phyloP scores from a whole-genome alignment of 2,797 vertebrate species.

The Fratercula arctica region DNA sequence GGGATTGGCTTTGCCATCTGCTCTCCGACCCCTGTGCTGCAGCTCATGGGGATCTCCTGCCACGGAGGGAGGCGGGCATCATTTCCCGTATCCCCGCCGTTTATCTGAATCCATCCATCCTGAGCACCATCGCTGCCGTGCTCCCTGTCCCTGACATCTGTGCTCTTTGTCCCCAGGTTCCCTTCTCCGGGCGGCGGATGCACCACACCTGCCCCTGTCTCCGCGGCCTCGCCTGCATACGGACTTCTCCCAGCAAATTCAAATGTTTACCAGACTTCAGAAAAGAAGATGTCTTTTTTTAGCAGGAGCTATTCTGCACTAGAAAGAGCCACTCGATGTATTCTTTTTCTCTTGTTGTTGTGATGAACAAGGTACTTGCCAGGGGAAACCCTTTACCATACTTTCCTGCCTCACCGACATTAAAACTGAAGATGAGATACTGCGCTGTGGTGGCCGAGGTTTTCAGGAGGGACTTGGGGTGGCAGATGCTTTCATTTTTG shows the following conservation, averaged over 20 bases:
- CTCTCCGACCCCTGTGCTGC: neutral
- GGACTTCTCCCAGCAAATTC: conserved; percentile 76
- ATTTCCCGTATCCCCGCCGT: rapidly evolving
- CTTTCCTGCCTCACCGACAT: conserved; percentile 29
- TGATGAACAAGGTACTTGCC: conserved; percentile 29
- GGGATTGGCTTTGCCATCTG: neutral
- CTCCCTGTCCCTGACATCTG: neutral
- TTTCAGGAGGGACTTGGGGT: neutral
- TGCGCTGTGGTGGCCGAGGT: neutral
- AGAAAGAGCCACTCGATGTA: neutral
- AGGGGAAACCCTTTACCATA: conserved; percentile 18
- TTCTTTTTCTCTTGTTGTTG: conserved; percentile 54
- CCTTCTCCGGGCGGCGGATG: conserved; percentile 86
- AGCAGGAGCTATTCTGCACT: conserved; percentile 49
- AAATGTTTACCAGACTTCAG: conserved; percentile 83
- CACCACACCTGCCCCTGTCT: conserved; percentile 93
- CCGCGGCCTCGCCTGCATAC: conserved; percentile 82
- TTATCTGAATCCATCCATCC: neutral
- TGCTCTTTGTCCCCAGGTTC: conserved; percentile 80
- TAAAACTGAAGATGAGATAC: neutral
- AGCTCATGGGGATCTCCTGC: neutral
- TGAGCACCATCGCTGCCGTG: rapidly evolving
- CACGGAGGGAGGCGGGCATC: rapidly evolving
- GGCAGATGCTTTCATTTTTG: conserved; percentile 12
- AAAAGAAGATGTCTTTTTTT: conserved; percentile 81